A percentile compares a stretch with the other conserved stretches of the same genome.
phyloP scores from a whole-genome alignment of 2,888 invertebrate genomes.

The Linyphia triangularis region DNA sequence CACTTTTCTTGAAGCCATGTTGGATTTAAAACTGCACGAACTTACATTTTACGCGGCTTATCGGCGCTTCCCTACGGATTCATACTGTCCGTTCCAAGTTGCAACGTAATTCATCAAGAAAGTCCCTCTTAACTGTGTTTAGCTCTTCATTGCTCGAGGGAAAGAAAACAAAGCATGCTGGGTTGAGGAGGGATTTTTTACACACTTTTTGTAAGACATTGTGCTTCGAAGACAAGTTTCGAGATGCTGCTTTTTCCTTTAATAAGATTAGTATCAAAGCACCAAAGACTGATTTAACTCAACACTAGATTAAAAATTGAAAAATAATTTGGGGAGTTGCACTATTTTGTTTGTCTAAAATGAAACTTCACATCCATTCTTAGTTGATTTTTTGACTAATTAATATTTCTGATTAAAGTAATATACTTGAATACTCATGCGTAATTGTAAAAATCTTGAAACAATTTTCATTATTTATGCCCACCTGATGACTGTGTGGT shows the following conservation, averaged over 20 bases:
- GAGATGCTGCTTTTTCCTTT: background rate
- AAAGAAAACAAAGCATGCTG: constrained; percentile 16
- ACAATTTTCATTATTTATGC: too few relatives aligned
- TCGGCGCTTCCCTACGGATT: constrained; percentile 27
- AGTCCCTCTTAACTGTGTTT: constrained; percentile 39
- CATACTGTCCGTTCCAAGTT: constrained; percentile 14
- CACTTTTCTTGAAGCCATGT: constrained; percentile 7
- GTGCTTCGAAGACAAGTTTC: background rate
- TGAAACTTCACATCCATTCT: too few relatives aligned
- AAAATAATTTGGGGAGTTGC: too few relatives aligned
- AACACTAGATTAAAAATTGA: too few relatives aligned
- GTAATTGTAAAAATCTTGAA: too few relatives aligned
- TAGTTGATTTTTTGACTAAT: too few relatives aligned
- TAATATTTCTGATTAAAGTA: too few relatives aligned
- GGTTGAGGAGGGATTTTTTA: constrained; percentile 16
- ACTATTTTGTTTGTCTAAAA: too few relatives aligned
- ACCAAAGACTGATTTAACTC: too few relatives aligned
- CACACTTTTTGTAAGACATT: background rate
- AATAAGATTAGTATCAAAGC: too few relatives aligned
- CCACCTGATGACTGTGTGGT: too few relatives aligned
- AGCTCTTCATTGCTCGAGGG: background rate
- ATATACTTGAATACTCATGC: too few relatives aligned
- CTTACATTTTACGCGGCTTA: constrained; percentile 42
- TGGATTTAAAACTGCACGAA: constrained; percentile 46
- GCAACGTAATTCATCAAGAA: constrained; percentile 39